Base-by-base conservation (phyloP, 2,888 invertebrate genomes). In the Polydrusus cervinus region DNA sequence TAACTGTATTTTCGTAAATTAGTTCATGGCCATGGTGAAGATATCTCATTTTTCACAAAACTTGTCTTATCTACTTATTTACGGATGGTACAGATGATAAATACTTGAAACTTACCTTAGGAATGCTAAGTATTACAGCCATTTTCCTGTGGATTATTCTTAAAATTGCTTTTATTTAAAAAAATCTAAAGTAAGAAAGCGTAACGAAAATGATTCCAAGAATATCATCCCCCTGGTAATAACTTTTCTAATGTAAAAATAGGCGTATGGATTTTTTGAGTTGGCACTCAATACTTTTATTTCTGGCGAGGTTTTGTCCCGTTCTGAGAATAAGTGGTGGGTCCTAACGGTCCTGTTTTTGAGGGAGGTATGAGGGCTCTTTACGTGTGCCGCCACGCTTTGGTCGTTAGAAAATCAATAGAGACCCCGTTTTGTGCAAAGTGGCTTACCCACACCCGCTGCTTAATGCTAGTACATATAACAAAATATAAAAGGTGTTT, bases 391-490 rank as follows among this genome's bases (percentile, higher is more conserved):
- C 71, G 71, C 76, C 74, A 77, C 76, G 71, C 74, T 77, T 76
- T 69, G 72, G 81, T 81, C 80, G 80, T 80, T 80, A 80, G 81
- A 82, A 82, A 82, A 82, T 82, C 82, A 81, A 82, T 82, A 82
- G 79, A 80, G 80, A 78, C 80, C 80, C 81, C 78, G 81, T 69
- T 77, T 75, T 72, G 77, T 75, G 75, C 75, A 77, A 77, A 77
- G 77, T 75, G 75, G 77, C 75, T 75, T 75, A 72, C 75, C 75
- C 66, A 75, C 77, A 75, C 75, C 75, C 72, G 66, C 38, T 30
- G 65, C 14, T 55, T 71, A 68, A 71, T 65, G 43, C 45, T 71
- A 55, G 40, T 77, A 71, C 75, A 77, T 66, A 67, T 45, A 67
- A 38, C 43, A 38, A 45, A 61, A 71, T 69, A 73, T 65, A 71